Conservation (phyloP, 2,888 invertebrate species). For the Lepidocyrtoides sp. region DNA sequence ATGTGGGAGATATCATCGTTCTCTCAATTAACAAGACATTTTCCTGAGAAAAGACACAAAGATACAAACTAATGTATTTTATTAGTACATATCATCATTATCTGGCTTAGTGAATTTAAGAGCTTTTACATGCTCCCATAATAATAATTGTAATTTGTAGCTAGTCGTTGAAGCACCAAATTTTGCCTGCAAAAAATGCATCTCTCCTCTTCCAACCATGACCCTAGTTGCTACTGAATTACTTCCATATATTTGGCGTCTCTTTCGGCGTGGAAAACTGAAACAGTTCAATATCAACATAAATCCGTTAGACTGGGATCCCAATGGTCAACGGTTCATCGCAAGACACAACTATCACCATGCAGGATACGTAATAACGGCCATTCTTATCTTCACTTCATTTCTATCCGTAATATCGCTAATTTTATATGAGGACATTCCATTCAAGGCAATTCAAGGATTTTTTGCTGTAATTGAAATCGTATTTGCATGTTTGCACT, state of each 20-base stretch:
- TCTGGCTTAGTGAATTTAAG: no score
- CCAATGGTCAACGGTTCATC: neutral
- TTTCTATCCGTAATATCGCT: neutral
- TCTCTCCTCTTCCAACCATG: neutral
- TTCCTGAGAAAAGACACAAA: no score
- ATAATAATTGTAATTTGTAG: no score
- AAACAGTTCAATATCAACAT: neutral
- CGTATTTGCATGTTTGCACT: neutral
- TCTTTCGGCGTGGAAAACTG: neutral
- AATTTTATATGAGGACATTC: neutral
- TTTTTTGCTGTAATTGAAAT: neutral
- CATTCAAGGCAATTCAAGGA: constrained; percentile 26
- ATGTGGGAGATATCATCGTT: no score
- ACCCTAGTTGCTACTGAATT: neutral
- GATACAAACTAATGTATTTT: no score
- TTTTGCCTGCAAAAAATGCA: no score
- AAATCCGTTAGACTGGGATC: constrained; percentile 14
- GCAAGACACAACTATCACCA: constrained; percentile 1
- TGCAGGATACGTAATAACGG: neutral
- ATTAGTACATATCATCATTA: no score
- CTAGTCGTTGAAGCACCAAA: no score
- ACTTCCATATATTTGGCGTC: neutral
- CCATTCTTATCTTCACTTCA: neutral
- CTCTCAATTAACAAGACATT: no score
- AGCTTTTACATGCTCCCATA: no score